Base-by-base conservation (phyloP, 2,888 invertebrate species). In the Griposia aprilina region DNA sequence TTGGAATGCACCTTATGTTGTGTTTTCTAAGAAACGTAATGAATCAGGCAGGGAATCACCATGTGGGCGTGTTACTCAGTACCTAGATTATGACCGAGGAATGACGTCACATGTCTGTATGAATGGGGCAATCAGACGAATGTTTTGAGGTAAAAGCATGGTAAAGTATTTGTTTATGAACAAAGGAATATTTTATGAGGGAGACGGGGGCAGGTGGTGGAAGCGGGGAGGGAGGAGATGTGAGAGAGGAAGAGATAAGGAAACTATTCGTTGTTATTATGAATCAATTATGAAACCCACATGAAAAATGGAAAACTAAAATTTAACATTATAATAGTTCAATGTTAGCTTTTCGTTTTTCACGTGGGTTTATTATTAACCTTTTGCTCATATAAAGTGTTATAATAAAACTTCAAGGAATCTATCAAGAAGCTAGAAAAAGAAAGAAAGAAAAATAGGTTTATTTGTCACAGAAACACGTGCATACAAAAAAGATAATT, bases 31-130 rank as follows among this genome's bases (percentile, higher is more conserved):
- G 81, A 85, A 84, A 10, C 7, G 13, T 66, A 36, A 59, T 81
- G 85, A 83, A 48, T 68, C 26, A 55, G 52, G 36, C 41, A 62
- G 66, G 80, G 75, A 83, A 69, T 81, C 81, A 81, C 72, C 68
- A 50, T 23, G 83, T 62, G 85, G 85, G 83, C 59, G 86, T 73
- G 4, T 69, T 41, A 23, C 30, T 62, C 69, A 23, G 62, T 48
- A 76, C 63, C 41, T 57, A 66, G 55, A 20, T 20, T 67, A 30
- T 87, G 66, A 77, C 74, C 76, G 8, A 10, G 45, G 45, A 41
- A n/a, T 78, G 59, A 75, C 60, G 71, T 78, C 70, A 76, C 23
- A 8, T 17, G 8, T 55, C 15, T 2, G 17, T 48, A 23, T 71
- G 60, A 84, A 81, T 74, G 48, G n/a, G 60, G 74, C 0, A 55